Conservation (phyloP, 2,888 invertebrate species). For the Phragmatobia fuliginosa region DNA sequence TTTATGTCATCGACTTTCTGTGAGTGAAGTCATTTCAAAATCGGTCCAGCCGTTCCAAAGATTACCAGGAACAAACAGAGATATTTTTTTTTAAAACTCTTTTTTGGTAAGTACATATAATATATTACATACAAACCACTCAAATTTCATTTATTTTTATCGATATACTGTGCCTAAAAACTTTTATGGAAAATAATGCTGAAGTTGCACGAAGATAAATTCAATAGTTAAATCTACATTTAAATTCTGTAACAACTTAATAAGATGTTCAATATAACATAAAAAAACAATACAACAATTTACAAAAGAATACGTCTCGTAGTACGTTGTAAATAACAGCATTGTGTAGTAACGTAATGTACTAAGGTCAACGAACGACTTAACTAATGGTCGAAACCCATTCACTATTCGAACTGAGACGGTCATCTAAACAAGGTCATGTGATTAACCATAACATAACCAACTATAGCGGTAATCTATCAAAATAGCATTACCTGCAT, state of each 20-base stretch:
- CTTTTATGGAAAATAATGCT: background rate
- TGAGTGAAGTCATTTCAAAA: too few species aligned
- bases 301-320: constrained; percentile 1
- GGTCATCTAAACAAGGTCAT: constrained; percentile 2
- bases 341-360: constrained; percentile 4
- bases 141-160: too few species aligned
- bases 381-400: constrained; percentile 3
- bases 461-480: background rate
- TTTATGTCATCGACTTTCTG: too few species aligned
- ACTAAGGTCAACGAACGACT: constrained; percentile 5
- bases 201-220: background rate
- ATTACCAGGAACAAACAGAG: too few species aligned
- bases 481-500: background rate
- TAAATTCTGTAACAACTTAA: background rate
- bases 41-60: too few species aligned
- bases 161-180: too few species aligned
- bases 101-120: too few species aligned
- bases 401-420: constrained; percentile 8
- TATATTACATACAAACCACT: too few species aligned
- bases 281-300: background rate
- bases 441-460: background rate
- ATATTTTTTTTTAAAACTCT: too few species aligned
- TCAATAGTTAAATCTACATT: background rate
- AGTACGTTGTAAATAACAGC: background rate
- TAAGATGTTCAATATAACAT: background rate